Percentiles rank a stretch among this genome's conserved stretches.
Conservation (phyloP, 2,888 invertebrate species). For the Priocnemis perturbator region DNA sequence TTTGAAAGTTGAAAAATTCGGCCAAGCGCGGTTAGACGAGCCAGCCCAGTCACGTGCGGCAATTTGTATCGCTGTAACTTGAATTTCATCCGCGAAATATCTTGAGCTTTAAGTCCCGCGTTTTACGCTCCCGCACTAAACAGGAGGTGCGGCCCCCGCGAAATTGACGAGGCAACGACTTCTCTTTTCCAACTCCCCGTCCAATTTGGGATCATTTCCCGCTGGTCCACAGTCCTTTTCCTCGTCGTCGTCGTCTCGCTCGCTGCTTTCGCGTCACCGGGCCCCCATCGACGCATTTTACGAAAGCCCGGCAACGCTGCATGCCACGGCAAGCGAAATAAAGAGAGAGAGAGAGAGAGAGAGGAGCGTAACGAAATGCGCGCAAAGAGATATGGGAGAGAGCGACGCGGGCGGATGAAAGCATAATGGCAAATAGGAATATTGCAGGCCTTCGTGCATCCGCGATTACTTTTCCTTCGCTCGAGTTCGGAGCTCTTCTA, state of each 20-base stretch:
- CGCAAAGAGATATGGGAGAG: neutral
- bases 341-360: neutral
- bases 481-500: neutral
- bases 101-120: too few relatives aligned
- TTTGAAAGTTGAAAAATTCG: too few relatives aligned
- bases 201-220: constrained; percentile 11
- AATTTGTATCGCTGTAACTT: too few relatives aligned
- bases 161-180: too few relatives aligned
- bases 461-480: constrained; percentile 17
- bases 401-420: neutral
- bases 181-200: constrained; percentile 15
- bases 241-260: neutral
- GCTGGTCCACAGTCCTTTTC: constrained; percentile 14
- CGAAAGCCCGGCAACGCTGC: too few relatives aligned
- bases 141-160: too few relatives aligned
- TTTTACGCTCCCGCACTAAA: too few relatives aligned
- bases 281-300: too few relatives aligned
- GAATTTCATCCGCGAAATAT: too few relatives aligned
- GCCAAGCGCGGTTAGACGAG: too few relatives aligned
- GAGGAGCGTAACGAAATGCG: neutral
- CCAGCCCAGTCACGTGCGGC: too few relatives aligned
- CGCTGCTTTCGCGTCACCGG: constrained; percentile 12
- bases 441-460: neutral
- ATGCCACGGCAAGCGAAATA: neutral
- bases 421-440: neutral